Evolutionary conservation across 2,113 vertebrate species (phyloP).

Genomic region (Onychorhynchus coronatus): DNA sequence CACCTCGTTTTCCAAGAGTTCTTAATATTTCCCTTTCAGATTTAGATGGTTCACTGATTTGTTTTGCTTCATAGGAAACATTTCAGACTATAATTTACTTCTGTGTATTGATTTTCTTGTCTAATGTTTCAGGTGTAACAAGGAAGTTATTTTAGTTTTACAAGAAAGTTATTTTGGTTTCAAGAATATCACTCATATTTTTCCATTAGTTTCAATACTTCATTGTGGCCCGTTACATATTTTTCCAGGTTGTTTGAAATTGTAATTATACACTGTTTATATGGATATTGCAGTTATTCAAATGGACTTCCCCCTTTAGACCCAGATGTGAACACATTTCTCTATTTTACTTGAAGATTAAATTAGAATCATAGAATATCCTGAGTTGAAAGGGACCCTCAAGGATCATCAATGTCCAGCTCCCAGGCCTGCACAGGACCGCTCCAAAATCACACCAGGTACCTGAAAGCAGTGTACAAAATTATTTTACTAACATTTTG

Average conservation of each 20-base stretch:
- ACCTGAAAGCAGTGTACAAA: background rate
- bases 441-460: background rate
- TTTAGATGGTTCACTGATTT: background rate
- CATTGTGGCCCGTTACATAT: background rate
- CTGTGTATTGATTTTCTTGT: background rate
- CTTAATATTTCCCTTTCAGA: background rate
- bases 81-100: background rate
- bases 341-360: background rate
- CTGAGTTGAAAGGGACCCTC: background rate
- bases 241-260: background rate
- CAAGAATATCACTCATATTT: background rate
- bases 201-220: background rate
- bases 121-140: background rate
- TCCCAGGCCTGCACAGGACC: background rate
- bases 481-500: background rate
- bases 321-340: fast-evolving
- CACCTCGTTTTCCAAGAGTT: background rate
- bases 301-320: background rate
- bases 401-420: background rate
- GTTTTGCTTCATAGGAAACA: background rate
- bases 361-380: background rate
- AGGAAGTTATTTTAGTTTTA: background rate
- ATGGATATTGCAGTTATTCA: background rate
- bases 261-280: background rate
- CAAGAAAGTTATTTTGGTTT: background rate